Evolutionary conservation across 1,140 invertebrate genomes (phyloP), one percentile per base, ranked within the genome.

Genomic region (Eriosoma lanigerum): DNA sequence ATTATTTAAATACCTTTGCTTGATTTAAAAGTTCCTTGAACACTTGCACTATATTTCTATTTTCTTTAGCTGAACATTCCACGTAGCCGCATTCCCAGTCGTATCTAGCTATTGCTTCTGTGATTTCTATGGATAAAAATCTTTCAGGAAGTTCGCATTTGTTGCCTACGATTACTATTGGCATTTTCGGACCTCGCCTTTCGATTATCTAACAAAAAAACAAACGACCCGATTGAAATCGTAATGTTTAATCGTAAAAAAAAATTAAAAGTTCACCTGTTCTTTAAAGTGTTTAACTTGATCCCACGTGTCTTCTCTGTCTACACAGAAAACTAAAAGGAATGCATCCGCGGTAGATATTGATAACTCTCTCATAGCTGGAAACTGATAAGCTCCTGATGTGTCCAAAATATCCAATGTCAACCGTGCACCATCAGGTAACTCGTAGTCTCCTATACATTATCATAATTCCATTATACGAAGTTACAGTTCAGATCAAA

Each of bases 301-400:
- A 81, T 89, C 85, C 84, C 89, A 89, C 8, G 88, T 88, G 6
- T 83, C 82, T 9, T 84, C 85, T 81, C 89, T 86, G 81, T 88
- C 87, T 9, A 90, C 85, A 0, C 88, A 85, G 83, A 87, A 90
- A 6, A 90, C 89, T 10, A 90, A 83, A 29, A 90, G 84, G 83
- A 90, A 90, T 68, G 88, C 89, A 82, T 89, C 87, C 68, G 86
- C 88, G 12, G 86, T 88, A 68, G 86, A 85, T 81, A 91, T 89
- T 46, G 89, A 89, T 26, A 91, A 85, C 50, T 86, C 86, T 68
- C 88, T 83, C 90, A 91, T 91, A 6, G 89, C 90, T 4, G 90
- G 89, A 84, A 90, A 91, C 78, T 88, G 86, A 82, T 87, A 89
- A 15, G 86, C 86, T 52, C 87, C 87, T 29, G 87, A 86, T 38